Base-by-base conservation (phyloP, 2,797 vertebrate species). In the Adrianichthys oophorus region DNA sequence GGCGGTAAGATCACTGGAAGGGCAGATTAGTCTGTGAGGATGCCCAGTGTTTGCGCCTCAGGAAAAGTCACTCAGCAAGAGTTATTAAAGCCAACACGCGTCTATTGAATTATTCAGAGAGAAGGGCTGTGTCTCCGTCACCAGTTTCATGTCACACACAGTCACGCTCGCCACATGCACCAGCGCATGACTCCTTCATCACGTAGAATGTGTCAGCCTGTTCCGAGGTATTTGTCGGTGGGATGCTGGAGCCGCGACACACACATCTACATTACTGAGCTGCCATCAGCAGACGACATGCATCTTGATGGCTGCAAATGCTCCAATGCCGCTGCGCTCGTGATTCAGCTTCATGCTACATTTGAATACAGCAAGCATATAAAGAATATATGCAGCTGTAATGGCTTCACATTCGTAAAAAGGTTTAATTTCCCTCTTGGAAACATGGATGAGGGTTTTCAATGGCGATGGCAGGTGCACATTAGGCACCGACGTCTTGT, bases 41-140 rank as follows among this genome's bases (percentile, higher is more conserved):
- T 53, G 62, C 19, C 46, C 24, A 57, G 42, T 78, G 78, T 83
- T 83, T 71, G 63, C 67, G 83, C 85, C 80, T 70, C 47, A 2
- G 69, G 86, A 65, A 68, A 74, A 80, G 73, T 84, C 86, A 86
- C 75, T 83, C 83, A 82, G 61, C 79, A 66, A 70, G 72, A 83
- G 59, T 78, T 85, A 88, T 88, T 81, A 84, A 84, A 85, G 77
- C 59, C 74, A 85, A 82, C 80, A 76, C 24, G 4, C 15, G 29
- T 70, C 68, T 79, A 76, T 64, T 86, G 74, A 85, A 87, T 85
- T 81, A 90, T 87, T 85, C 57, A 84, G 54, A 67, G 68, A 54
- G 67, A 79, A 56, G 57, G 63, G 68, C 58, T 13, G 13, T 15
- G 78, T 74, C 72, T 65, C 62, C 48, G 74, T 82, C 77, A 56